Base-by-base conservation (phyloP, 2,113 vertebrate species). In the Saccopteryx bilineata region DNA sequence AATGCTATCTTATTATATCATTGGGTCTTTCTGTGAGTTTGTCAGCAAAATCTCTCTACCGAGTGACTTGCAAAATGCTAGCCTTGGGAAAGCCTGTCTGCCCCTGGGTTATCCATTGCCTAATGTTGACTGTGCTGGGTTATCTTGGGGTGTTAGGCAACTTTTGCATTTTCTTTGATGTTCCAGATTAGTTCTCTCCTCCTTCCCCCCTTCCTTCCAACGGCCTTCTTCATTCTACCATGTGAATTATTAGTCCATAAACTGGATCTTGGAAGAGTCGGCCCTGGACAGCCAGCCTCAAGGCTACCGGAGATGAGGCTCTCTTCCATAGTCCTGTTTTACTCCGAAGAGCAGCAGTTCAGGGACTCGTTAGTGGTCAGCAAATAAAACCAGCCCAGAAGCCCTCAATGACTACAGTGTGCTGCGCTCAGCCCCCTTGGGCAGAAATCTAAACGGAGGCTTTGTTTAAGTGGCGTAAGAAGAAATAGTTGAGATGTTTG, bases 161-260 rank as follows among this genome's bases (percentile, higher is more conserved):
- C 23, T 63, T 92, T 33, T 39, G 58, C 58, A 3, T 92, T 94
- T 93, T 96, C 91, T 97, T 97, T 93, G 82, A 96, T 95, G 96
- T 96, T 87, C 88, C 84, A 63, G 60, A 31, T 93, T 60, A 19
- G 58, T 13, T 17, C n/a, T 69, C 60, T 74, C 87, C 69, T 84
- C 56, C n/a, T 31, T 84, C 56, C n/a, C 33, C 11, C 0, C 12
- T 54, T 63, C 68, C 58, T 13, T 60, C 4, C 39, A 39, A 39
- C 39, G 4, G 9, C 60, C 1, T 66, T 69, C 33, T 81, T 46
- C 52, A 17, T n/a, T 58, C 65, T 54, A 9, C 23, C 39, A 1
- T 89, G 81, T 75, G 24, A 68, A 33, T 58, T 28, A 31, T 52
- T 48, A n/a, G 23, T 58, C 71, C 31, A 7, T 48, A 84, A 21